Evolutionary conservation across 2,797 vertebrate genomes (phyloP).

Genomic region (Streptopelia turtur): DNA sequence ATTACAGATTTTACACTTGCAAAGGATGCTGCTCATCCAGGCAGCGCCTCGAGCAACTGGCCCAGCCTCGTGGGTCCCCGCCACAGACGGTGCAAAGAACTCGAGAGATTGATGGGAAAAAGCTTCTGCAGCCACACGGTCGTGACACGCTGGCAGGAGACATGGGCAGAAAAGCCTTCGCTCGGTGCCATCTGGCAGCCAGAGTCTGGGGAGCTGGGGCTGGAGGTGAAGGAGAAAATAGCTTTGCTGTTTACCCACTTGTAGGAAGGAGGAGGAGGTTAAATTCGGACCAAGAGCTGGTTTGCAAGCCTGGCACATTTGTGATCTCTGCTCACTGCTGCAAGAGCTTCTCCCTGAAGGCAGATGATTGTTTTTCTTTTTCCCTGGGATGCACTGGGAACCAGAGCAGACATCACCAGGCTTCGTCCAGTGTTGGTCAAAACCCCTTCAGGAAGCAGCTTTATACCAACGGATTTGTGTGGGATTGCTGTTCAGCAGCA

Average conservation of each 20-base stretch:
- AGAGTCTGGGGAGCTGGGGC: neutral
- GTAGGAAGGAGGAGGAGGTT: neutral
- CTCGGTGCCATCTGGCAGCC: conserved; percentile 46
- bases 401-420: neutral
- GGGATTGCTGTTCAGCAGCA: neutral
- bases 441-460: neutral
- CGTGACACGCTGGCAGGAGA: neutral
- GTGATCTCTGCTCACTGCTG: neutral
- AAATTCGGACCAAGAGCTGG: neutral
- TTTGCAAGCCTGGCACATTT: neutral
- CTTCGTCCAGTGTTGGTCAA: neutral
- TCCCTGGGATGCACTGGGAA: neutral
- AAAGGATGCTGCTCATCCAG: neutral
- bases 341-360: neutral
- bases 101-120: neutral
- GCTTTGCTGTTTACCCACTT: neutral
- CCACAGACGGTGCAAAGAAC: neutral
- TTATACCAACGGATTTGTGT: neutral
- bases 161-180: neutral
- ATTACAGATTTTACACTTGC: neutral
- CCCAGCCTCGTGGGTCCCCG: neutral
- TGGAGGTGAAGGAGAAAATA: neutral
- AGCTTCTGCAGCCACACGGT: neutral
- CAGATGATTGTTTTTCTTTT: neutral
- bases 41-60: neutral